Percentiles rank a stretch among this genome's conserved stretches.
Evolutionary conservation across 2,797 vertebrate genomes (phyloP).

Genomic region (Muscicapa striata): DNA sequence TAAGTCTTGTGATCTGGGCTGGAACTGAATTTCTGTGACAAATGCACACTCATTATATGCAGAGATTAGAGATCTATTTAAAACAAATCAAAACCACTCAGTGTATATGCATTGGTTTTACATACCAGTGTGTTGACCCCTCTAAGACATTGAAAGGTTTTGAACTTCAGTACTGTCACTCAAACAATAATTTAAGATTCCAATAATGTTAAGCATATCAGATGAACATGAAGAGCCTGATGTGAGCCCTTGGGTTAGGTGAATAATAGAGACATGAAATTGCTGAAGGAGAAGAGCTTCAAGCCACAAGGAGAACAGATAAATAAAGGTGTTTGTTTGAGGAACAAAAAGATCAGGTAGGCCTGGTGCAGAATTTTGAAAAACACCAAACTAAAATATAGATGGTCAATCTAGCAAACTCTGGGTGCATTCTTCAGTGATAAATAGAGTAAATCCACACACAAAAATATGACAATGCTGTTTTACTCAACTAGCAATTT

Average conservation of each 20-base stretch:
- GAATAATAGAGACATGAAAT: background rate
- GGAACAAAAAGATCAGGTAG: background rate
- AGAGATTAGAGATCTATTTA: constrained; percentile 52
- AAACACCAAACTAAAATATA: background rate
- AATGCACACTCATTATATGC: constrained; percentile 30
- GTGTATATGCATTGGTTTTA: background rate
- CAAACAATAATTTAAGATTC: constrained; percentile 43
- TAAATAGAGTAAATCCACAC: background rate
- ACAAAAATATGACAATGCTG: background rate
- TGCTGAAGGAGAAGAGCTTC: constrained; percentile 5
- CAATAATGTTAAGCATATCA: constrained; percentile 5
- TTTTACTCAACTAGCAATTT: background rate
- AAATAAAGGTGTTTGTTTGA: background rate
- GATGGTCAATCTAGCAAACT: background rate
- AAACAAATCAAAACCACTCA: constrained; percentile 32
- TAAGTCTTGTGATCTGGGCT: constrained; percentile 44
- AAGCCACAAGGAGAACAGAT: background rate
- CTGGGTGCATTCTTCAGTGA: background rate
- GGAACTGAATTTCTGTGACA: constrained; percentile 58
- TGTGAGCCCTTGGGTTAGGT: background rate
- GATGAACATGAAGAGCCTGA: background rate
- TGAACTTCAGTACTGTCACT: constrained; percentile 28
- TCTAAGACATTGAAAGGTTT: constrained; percentile 31
- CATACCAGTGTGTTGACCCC: constrained; percentile 25
- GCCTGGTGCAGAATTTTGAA: background rate